Evolutionary conservation across 2,888 invertebrate genomes (phyloP).

Genomic region (Notocelia uddmanniana): DNA sequence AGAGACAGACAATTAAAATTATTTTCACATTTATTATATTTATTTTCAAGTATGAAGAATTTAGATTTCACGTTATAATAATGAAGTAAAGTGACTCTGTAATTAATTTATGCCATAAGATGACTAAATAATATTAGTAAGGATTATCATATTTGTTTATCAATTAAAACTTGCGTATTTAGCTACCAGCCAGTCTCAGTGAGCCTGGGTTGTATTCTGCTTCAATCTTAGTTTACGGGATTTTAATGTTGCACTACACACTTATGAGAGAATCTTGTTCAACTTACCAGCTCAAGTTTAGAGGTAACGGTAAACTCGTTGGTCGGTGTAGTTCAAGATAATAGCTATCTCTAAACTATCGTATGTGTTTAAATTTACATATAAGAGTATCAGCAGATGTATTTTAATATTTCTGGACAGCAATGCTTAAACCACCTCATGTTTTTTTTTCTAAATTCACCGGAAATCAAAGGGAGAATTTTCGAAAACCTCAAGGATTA

Average conservation of each 20-base stretch:
- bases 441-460: background rate
- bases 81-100: too few relatives aligned
- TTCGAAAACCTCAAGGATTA: too few relatives aligned
- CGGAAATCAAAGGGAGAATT: background rate
- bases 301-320: background rate
- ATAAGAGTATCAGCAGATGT: background rate
- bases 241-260: background rate
- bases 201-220: background rate
- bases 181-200: background rate
- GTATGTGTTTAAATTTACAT: background rate
- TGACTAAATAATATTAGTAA: too few relatives aligned
- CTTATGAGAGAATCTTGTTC: background rate
- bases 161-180: background rate
- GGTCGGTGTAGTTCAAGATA: conserved; percentile 1
- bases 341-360: background rate
- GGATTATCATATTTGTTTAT: background rate
- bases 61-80: too few relatives aligned
- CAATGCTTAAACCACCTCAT: background rate
- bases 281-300: background rate
- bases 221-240: conserved; percentile 7
- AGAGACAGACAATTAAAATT: too few relatives aligned
- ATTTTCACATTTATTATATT: too few relatives aligned
- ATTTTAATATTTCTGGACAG: background rate
- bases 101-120: too few relatives aligned
- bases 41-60: too few relatives aligned